phyloP scores from a whole-genome alignment of 2,797 vertebrate species.

The Diplodus sargus region DNA sequence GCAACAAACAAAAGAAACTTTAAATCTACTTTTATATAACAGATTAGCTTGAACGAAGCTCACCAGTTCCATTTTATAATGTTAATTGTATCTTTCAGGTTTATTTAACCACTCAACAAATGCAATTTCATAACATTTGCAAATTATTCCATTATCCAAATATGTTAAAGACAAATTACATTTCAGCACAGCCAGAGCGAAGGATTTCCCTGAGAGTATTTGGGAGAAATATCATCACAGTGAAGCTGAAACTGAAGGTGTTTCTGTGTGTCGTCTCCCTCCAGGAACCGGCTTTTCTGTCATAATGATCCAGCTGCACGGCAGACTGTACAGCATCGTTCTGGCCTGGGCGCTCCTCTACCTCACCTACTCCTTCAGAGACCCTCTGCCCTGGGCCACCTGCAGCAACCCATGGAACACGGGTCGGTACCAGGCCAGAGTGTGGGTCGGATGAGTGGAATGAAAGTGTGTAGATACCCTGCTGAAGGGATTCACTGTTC shows the following conservation, averaged over 20 bases:
- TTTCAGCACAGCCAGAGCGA: no score
- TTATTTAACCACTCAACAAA: no score
- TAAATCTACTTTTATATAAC: no score
- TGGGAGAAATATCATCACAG: not conserved
- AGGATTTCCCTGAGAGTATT: no score
- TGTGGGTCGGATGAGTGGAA: not conserved
- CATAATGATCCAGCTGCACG: conserved; percentile 55
- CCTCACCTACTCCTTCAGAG: conserved; percentile 66
- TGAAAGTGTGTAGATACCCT: no score
- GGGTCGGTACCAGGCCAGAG: conserved; percentile 31
- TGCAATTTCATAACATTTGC: no score
- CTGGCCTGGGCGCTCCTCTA: conserved; percentile 77
- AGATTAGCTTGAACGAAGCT: no score
- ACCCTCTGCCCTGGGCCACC: conserved; percentile 73
- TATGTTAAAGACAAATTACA: no score
- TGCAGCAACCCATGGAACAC: conserved; percentile 79
- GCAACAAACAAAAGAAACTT: no score
- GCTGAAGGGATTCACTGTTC: not conserved
- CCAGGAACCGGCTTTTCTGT: conserved; percentile 41
- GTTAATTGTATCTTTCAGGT: no score
- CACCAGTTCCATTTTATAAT: no score
- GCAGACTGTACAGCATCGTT: conserved; percentile 68
- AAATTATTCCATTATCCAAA: no score
- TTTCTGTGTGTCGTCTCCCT: not conserved
- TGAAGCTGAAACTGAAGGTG: not conserved